phyloP scores from a whole-genome alignment of 2,113 vertebrate species.

The Coreoperca whiteheadi region DNA sequence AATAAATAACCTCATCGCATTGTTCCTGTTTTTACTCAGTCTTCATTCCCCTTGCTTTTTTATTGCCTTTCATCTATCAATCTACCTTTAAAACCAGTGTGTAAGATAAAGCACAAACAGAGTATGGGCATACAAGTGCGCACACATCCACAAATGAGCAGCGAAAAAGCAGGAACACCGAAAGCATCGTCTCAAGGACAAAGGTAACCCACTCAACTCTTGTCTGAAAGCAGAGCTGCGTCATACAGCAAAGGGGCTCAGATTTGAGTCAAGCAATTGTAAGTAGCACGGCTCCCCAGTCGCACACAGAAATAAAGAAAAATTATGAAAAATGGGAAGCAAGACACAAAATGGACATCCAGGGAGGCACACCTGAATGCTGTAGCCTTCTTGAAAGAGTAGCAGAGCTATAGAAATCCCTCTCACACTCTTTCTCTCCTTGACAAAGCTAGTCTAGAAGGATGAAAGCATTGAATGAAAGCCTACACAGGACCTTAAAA shows the following conservation, averaged over 20 bases:
- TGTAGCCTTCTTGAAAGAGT: conserved; percentile 60
- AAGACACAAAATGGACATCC: conserved; percentile 71
- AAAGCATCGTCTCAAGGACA: conserved; percentile 66
- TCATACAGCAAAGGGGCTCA: conserved; percentile 44
- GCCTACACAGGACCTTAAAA: conserved; percentile 58
- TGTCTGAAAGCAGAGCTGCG: conserved; percentile 66
- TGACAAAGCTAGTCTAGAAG: conserved; percentile 53
- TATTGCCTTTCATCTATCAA: conserved; percentile 56
- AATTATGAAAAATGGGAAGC: conserved; percentile 60
- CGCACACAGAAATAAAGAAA: conserved; percentile 49
- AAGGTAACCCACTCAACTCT: conserved; percentile 64
- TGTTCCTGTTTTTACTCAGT: conserved; percentile 22
- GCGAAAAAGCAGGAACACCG: conserved; percentile 16
- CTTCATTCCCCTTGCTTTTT: conserved; percentile 25
- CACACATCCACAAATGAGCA: conserved; percentile 48
- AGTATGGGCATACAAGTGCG: conserved; percentile 30
- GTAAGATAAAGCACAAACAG: conserved; percentile 41
- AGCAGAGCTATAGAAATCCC: conserved; percentile 62
- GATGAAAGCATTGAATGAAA: conserved; percentile 73
- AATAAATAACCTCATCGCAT: conserved; percentile 53
- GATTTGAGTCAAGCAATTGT: conserved; percentile 53
- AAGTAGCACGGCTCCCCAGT: conserved; percentile 54
- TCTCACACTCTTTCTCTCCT: conserved; percentile 49
- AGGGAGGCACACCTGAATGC: conserved; percentile 65
- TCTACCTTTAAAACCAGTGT: conserved; percentile 46